A percentile compares a stretch with the other conserved stretches of the same genome.
Evolutionary conservation across 2,797 vertebrate genomes (phyloP).

Genomic region (Sebastes steindachneri): DNA sequence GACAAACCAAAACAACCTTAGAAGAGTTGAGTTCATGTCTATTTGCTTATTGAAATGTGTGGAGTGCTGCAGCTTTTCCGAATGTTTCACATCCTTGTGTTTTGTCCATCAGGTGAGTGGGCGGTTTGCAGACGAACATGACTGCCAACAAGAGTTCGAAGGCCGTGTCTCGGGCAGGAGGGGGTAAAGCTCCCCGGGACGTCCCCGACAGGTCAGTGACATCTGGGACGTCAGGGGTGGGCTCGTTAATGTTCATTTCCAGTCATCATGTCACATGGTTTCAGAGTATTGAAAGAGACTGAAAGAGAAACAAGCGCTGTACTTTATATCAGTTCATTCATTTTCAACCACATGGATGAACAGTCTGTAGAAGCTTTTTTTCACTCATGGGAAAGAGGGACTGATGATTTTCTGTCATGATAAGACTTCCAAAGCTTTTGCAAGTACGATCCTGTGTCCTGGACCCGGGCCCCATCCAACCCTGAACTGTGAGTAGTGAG

Average conservation of each 20-base stretch:
- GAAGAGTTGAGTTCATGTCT: background rate
- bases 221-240: background rate
- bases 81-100: slow-evolving; percentile 38
- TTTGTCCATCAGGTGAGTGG: slow-evolving; percentile 83
- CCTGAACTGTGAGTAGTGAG: slow-evolving; percentile 55
- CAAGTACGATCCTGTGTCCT: slow-evolving; percentile 59
- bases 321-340: slow-evolving; percentile 8
- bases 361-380: background rate
- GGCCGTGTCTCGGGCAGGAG: slow-evolving; percentile 89
- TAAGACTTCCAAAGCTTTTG: slow-evolving; percentile 38
- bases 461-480: slow-evolving; percentile 52
- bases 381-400: slow-evolving; percentile 36
- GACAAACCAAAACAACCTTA: background rate
- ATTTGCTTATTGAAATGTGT: background rate
- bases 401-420: slow-evolving; percentile 39
- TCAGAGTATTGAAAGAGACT: background rate
- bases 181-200: slow-evolving; percentile 89
- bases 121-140: slow-evolving; percentile 89
- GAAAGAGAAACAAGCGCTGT: background rate
- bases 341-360: background rate
- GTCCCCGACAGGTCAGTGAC: slow-evolving; percentile 91
- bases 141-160: slow-evolving; percentile 97
- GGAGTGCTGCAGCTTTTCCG: background rate
- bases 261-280: slow-evolving; percentile 5
- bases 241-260: background rate